phyloP scores from a whole-genome alignment of 30 jellyfish, hydroid and myxozoan species.

The Nemopilema nomurai region DNA sequence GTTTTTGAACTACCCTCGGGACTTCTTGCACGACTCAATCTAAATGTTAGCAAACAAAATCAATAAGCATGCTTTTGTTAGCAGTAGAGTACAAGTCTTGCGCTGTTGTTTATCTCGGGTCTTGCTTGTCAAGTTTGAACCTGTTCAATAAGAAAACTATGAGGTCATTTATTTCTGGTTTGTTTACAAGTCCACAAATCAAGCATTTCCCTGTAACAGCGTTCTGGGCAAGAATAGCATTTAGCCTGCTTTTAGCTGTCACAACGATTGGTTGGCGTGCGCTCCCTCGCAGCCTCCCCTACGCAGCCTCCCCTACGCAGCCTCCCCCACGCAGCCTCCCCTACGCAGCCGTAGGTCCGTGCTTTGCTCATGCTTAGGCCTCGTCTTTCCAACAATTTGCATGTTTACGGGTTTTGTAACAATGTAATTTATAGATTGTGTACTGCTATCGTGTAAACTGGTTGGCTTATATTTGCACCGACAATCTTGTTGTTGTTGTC shows the following conservation, averaged over 20 bases:
- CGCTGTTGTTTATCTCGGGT: no score
- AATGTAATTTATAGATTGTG: constrained; percentile 38
- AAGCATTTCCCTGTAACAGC: not conserved
- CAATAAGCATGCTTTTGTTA: no score
- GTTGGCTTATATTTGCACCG: constrained; percentile 39
- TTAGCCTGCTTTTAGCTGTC: no score
- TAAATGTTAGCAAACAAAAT: not conserved
- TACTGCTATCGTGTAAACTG: constrained; percentile 16
- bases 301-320: no score
- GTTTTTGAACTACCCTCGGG: not conserved
- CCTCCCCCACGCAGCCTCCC: no score
- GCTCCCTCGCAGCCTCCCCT: no score
- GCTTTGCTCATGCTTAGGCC: not conserved
- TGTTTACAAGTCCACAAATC: not conserved
- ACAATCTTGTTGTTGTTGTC: constrained; percentile 32
- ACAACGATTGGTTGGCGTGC: no score
- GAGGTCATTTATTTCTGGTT: not conserved
- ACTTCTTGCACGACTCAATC: not conserved
- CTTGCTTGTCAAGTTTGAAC: no score
- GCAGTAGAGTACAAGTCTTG: no score
- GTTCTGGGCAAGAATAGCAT: no score
- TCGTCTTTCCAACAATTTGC: not conserved
- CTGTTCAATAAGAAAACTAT: no score
- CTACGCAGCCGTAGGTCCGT: no score
- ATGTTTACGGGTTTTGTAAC: constrained; percentile 45